Percentiles rank a stretch among this genome's conserved stretches.
These are phyloP conservation scores for Mallateleia sp. DNA, from an alignment of 2,888 invertebrate genomes.

Conservation along the genomic window DNA sequence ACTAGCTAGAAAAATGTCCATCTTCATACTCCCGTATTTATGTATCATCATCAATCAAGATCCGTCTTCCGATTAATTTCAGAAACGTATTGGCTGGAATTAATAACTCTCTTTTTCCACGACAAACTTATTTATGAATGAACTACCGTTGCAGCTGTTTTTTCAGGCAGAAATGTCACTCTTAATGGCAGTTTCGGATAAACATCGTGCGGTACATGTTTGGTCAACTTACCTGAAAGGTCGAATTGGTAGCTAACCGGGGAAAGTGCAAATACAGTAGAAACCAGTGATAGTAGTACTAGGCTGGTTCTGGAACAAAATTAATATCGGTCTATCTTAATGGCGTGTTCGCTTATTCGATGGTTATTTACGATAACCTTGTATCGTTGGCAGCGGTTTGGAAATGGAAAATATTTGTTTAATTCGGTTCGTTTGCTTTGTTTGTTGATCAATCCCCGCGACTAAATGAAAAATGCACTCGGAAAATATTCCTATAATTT, in stretches of 20 bases:
- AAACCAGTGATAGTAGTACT: constrained; percentile 84
- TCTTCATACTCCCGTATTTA: constrained; percentile 15
- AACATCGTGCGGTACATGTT: neutral
- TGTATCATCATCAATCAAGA: constrained; percentile 42
- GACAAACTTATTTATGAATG: constrained; percentile 20
- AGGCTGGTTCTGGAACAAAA: constrained; percentile 86
- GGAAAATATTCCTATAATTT: no score
- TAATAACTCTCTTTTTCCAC: neutral
- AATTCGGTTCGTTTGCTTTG: no score
- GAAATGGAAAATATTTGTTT: no score
- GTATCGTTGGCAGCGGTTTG: no score
- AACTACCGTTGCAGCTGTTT: neutral
- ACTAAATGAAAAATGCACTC: no score
- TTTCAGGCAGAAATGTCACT: constrained; percentile 8
- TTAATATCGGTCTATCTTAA: constrained; percentile 50
- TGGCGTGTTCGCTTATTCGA: constrained; percentile 5
- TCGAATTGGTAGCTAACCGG: constrained; percentile 84
- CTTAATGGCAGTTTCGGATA: constrained; percentile 38
- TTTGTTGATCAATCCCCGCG: no score
- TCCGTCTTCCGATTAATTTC: constrained; percentile 25
- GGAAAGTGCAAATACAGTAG: constrained; percentile 83
- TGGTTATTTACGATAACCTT: neutral
- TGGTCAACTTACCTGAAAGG: constrained; percentile 85
- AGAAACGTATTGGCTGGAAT: neutral
- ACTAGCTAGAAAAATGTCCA: constrained; percentile 14